Evolutionary conservation across 2,888 invertebrate genomes (phyloP).

Genomic region (Plusia festucae): DNA sequence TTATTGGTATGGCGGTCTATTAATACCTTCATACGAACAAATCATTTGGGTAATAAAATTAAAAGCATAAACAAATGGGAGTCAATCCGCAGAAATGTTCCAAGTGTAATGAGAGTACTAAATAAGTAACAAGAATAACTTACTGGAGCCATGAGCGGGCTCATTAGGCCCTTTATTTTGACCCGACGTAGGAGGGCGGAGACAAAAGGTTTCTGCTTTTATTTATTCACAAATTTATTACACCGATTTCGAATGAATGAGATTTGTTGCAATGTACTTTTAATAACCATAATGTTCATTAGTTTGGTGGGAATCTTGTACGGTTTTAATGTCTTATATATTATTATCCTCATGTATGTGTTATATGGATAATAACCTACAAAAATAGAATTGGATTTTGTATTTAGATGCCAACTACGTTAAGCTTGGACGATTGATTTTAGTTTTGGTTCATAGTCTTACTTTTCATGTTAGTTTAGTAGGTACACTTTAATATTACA

Average conservation of each 20-base stretch:
- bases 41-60: conserved; percentile 50
- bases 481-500: no score
- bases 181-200: conserved; percentile 69
- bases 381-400: no score
- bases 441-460: no score
- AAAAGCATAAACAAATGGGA: conserved; percentile 57
- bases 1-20: background rate
- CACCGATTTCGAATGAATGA: conserved; percentile 41
- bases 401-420: no score
- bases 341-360: background rate
- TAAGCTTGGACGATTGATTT: no score
- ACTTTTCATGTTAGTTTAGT: no score
- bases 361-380: no score
- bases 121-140: conserved; percentile 63
- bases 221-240: conserved; percentile 72
- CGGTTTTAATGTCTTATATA: background rate
- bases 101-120: conserved; percentile 59
- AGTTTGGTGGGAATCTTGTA: background rate
- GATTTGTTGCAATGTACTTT: conserved; percentile 40
- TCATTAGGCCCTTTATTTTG: conserved; percentile 71
- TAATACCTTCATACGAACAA: conserved; percentile 26
- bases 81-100: conserved; percentile 48
- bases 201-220: conserved; percentile 65
- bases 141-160: conserved; percentile 55
- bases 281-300: conserved; percentile 1